Evolutionary conservation across 2,888 invertebrate species (phyloP), one percentile per base, ranked within the genome.

Genomic region (Monopis laevigella): DNA sequence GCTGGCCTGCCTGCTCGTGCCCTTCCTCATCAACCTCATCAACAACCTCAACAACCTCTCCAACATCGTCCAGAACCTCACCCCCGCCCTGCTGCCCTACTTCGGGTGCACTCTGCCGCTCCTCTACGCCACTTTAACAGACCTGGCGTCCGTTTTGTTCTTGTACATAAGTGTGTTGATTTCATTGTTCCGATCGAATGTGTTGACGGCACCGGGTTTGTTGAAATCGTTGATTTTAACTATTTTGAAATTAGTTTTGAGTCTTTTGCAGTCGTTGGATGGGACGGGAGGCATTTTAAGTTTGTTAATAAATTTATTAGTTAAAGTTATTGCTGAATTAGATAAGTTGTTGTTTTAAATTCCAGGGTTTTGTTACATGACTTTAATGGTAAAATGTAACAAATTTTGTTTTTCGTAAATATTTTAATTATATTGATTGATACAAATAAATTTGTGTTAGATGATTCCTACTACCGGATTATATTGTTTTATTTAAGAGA

Each of bases 31-130:
- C 7, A 78, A 78, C 49, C 46, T 80, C 0, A 77, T 80, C 32
- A 80, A 78, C 42, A 80, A 80, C 36, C 40, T 80, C 1, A 78
- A 80, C 45, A 78, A 78, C 36, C 34, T 80, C 0, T 78, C 78
- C 0, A 80, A 80, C 30, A 78, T 80, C 0, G 72, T 80, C 0
- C 78, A 78, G 38, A 80, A 80, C 39, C 41, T 80, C 1, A 80
- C 78, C 0, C 78, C 78, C 12, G 78, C 80, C 0, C 43, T 78
- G 1, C 29, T 80, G 0, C 80, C 78, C 0, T 78, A 78, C 42
- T 80, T 80, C 11, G 80, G 78, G 0, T 78, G 80, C 18, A 80
- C 80, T 0, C 36, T 80, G 1, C 78, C 78, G 0, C 51, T 80
- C 0, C 24, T 80, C 0, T 78, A 80, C 12, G 77, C 78, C 0